Evolutionary conservation across 2,113 vertebrate species (phyloP), one percentile per base, ranked within the genome.

Genomic region (Lepus americanus): DNA sequence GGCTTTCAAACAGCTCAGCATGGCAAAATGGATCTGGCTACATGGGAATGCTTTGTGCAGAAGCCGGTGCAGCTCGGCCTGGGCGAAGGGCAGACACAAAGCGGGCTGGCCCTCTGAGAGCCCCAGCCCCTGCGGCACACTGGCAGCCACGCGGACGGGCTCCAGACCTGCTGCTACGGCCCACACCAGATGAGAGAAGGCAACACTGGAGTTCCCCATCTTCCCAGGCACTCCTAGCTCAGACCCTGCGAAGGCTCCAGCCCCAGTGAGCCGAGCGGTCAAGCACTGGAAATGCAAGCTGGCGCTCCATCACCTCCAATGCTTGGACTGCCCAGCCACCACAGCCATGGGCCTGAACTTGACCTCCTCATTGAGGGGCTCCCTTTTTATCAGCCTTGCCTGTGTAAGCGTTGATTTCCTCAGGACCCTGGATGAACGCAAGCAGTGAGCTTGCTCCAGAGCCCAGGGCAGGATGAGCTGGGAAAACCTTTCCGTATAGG

Each of bases 111-210:
- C 61, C 23, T 3, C 59, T 3, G 70, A 0, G n/a, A 10, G 44
- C 1, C 0, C 20, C 3, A 19, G 39, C 0, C 12, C 36, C 29
- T 0, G 31, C 25, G 9, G 23, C 69, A 33, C 19, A 22, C 20
- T 49, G 4, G 17, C 1, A 25, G 85, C 66, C 39, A 0, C 0
- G 7, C 0, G 31, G 9, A 27, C 33, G 0, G 1, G 33, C 51
- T 22, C 72, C 23, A 23, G 6, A 59, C 55, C 55, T 11, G 2
- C 29, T 7, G n/a, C 22, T 2, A 0, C 9, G 22, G 49, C 2
- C 92, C 27, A 19, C 3, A 10, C 63, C 51, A 80, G 31, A 23
- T 4, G 22, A 13, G 8, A 85, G 53, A 5, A 29, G 69, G 19
- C 53, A 55, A 55, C 6, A 63, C 36, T 36, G 1, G 14, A 17